Percentiles rank a stretch among this genome's conserved stretches.
Conservation (phyloP, 2,797 vertebrate genomes). For the Sebastes vulpes region DNA sequence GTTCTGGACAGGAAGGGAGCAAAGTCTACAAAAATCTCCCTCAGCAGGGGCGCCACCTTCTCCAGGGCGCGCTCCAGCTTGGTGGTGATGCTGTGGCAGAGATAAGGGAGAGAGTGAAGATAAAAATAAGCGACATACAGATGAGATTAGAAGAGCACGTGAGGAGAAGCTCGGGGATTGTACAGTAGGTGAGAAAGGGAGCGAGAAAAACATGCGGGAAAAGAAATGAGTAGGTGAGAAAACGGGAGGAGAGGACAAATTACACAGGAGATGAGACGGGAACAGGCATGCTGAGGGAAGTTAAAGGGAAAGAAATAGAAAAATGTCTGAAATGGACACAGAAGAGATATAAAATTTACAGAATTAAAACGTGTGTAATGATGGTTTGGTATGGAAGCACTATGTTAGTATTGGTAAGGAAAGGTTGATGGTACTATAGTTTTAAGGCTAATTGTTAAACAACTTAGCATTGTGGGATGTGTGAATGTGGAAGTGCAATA, state of each 20-base stretch:
- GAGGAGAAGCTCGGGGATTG: conserved; percentile 11
- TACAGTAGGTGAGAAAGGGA: conserved; percentile 11
- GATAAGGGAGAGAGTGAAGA: conserved; percentile 18
- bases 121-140: conserved; percentile 31
- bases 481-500: conserved; percentile 20
- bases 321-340: conserved; percentile 31
- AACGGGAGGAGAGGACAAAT: background rate
- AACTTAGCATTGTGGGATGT: background rate
- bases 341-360: conserved; percentile 26
- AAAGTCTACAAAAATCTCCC: conserved; percentile 99
- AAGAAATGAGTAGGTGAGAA: conserved; percentile 15
- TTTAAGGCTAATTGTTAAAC: conserved; percentile 12
- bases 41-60: conserved; percentile 97
- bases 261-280: conserved; percentile 12
- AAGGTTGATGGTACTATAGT: conserved; percentile 5
- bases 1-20: conserved; percentile 97
- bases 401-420: conserved; percentile 45
- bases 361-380: conserved; percentile 40
- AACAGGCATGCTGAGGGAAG: background rate
- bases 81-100: conserved; percentile 92
- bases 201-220: conserved; percentile 30
- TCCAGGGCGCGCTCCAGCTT: conserved; percentile 98
- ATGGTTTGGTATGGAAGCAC: conserved; percentile 38
- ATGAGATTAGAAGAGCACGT: conserved; percentile 13
- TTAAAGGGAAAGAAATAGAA: conserved; percentile 7